Percentiles rank a stretch among this genome's conserved stretches.
Conservation (phyloP, 2,113 vertebrate genomes). For the Cyanistes caeruleus region DNA sequence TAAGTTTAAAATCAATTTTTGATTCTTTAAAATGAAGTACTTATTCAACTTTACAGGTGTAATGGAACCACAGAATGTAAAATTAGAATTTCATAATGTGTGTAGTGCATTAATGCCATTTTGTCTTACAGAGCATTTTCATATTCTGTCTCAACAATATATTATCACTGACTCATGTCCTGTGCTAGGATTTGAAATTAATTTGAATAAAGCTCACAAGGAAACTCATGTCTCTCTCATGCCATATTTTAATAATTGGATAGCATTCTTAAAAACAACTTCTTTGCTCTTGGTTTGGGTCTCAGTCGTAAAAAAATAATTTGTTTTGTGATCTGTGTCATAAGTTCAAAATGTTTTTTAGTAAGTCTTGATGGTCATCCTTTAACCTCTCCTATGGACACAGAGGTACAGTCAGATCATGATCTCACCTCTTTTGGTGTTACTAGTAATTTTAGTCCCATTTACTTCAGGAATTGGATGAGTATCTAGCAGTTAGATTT, state of each 20-base stretch:
- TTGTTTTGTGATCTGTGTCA: background rate
- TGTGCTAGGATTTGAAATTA: background rate
- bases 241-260: background rate
- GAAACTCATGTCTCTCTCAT: background rate
- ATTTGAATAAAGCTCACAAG: background rate
- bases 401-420: background rate
- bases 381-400: background rate
- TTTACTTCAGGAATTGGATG: background rate
- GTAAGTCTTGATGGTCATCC: background rate
- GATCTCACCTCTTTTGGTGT: background rate
- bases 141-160: background rate
- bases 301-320: background rate
- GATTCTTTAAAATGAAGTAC: background rate
- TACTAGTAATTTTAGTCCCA: background rate
- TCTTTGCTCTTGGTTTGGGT: background rate
- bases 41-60: background rate
- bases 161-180: background rate
- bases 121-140: background rate
- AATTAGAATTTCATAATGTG: background rate
- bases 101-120: background rate
- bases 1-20: conserved; percentile 77
- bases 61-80: background rate
- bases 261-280: background rate
- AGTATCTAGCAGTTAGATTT: background rate
- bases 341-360: background rate